Percentiles rank a stretch among this genome's conserved stretches.
Evolutionary conservation across 2,797 vertebrate species (phyloP).

Genomic region (Clarias pachynema): DNA sequence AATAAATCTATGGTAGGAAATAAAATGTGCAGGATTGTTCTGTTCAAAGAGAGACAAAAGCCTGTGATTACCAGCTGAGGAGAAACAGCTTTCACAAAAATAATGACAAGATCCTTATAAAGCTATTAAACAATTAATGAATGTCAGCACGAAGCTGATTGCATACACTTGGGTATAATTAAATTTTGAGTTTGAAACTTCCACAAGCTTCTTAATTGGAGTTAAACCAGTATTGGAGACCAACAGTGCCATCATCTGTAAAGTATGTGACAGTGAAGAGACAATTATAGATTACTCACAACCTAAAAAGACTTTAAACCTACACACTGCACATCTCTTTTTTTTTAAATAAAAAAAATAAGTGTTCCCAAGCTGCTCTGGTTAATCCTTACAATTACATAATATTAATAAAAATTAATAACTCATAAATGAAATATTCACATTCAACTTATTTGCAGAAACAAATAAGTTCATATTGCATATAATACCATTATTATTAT

Average conservation of each 20-base stretch:
- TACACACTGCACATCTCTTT: background rate
- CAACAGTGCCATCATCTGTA: slow-evolving; percentile 64
- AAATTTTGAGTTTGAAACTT: background rate
- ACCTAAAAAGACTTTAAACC: background rate
- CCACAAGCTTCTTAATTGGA: background rate
- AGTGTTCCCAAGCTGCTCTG: background rate
- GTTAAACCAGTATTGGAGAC: slow-evolving; percentile 22
- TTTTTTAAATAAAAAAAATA: background rate
- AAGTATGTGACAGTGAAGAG: slow-evolving; percentile 2
- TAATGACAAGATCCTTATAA: background rate
- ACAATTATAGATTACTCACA: background rate
- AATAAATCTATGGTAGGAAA: background rate
- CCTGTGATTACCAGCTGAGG: background rate
- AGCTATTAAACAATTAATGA: background rate
- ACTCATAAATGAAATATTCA: too few species aligned
- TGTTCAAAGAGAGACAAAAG: background rate
- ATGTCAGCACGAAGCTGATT: background rate
- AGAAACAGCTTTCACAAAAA: background rate
- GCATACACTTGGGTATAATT: slow-evolving; percentile 9
- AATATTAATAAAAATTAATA: background rate
- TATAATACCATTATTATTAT: too few species aligned
- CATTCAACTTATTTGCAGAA: too few species aligned
- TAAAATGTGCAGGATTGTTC: background rate
- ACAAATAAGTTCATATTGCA: too few species aligned
- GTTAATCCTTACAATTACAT: background rate